Conservation (phyloP, 2,113 vertebrate genomes). For the Potamarius usumacintae region DNA sequence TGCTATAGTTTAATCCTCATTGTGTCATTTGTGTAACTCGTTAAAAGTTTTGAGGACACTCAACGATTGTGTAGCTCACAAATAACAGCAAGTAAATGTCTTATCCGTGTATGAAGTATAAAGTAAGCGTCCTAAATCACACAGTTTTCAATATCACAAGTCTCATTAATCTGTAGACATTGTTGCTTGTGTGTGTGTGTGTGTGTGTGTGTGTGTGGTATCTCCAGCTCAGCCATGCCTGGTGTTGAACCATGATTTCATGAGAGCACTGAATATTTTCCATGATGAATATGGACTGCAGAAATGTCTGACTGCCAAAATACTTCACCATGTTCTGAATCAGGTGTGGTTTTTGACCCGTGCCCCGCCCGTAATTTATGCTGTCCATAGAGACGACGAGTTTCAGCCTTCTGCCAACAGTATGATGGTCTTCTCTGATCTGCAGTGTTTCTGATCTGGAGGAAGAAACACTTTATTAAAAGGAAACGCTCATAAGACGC, state of each 20-base stretch:
- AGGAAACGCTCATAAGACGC: neutral
- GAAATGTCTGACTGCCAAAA: neutral
- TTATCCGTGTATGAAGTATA: too few relatives aligned
- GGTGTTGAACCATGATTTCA: neutral
- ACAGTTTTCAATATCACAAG: neutral
- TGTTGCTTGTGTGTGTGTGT: neutral
- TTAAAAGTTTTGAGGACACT: too few relatives aligned
- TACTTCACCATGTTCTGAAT: neutral
- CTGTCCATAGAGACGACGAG: neutral
- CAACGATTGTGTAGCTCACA: too few relatives aligned
- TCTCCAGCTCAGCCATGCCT: neutral
- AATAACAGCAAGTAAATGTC: too few relatives aligned
- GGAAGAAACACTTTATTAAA: slow-evolving; percentile 21
- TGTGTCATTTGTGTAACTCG: too few relatives aligned
- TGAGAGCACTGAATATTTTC: neutral
- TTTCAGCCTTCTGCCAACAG: neutral
- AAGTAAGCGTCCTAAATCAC: too few relatives aligned
- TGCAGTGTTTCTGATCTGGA: neutral
- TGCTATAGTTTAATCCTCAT: neutral
- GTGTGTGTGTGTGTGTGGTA: neutral
- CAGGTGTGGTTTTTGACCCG: neutral
- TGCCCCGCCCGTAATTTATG: neutral
- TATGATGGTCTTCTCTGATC: neutral
- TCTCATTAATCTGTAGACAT: neutral
- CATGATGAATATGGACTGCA: neutral